Conservation (phyloP, 2,797 vertebrate genomes). For the Zenarchopterus dispar region DNA sequence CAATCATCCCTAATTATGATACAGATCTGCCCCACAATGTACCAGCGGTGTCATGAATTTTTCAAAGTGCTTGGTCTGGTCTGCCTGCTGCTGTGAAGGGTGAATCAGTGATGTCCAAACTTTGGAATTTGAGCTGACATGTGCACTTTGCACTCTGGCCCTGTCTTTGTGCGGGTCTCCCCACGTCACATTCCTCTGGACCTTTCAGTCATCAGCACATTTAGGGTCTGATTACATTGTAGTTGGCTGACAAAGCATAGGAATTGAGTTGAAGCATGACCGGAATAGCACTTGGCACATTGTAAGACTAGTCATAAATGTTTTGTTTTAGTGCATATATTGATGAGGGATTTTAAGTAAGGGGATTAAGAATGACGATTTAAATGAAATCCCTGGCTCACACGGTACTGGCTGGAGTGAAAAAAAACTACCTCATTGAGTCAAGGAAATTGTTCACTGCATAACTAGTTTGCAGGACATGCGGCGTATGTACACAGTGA, state of each 20-base stretch:
- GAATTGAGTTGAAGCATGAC: constrained; percentile 34
- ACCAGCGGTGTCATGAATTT: constrained; percentile 57
- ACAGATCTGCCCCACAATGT: constrained; percentile 71
- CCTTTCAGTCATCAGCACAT: constrained; percentile 55
- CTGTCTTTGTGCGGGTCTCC: constrained; percentile 59
- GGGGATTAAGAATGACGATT: constrained; percentile 8
- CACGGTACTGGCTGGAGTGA: constrained; percentile 19
- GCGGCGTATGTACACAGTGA: constrained; percentile 33
- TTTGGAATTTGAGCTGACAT: constrained; percentile 76
- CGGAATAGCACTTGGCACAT: constrained; percentile 18
- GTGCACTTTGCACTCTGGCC: constrained; percentile 69
- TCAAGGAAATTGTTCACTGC: constrained; percentile 43
- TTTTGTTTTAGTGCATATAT: constrained; percentile 12
- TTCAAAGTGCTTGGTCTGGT: constrained; percentile 48
- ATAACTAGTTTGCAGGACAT: constrained; percentile 40
- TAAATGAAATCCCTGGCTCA: constrained; percentile 17
- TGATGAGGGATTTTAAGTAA: constrained; percentile 21
- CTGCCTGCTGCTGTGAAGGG: constrained; percentile 44
- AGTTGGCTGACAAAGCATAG: constrained; percentile 55
- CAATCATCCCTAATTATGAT: constrained; percentile 77
- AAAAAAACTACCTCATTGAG: constrained; percentile 37
- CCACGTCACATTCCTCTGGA: constrained; percentile 63
- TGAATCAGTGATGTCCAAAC: constrained; percentile 74
- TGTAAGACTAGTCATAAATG: constrained; percentile 4
- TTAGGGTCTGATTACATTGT: constrained; percentile 66